Percentiles rank a stretch among this genome's conserved stretches.
Conservation (phyloP, 2,797 vertebrate species). For the Rhinogobio ventralis region DNA sequence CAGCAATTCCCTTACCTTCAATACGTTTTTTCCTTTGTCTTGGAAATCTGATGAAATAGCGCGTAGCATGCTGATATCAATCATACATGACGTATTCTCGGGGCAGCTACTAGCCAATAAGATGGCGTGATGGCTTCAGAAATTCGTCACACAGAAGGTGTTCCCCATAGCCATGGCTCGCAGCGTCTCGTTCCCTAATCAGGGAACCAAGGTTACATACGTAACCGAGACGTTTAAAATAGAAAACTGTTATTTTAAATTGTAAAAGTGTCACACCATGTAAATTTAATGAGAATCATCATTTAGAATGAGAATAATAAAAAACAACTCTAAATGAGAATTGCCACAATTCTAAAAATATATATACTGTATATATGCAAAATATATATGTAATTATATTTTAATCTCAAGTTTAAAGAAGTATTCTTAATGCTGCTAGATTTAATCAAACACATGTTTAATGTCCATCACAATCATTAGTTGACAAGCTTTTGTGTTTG, state of each 20-base stretch:
- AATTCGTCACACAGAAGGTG: background rate
- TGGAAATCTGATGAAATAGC: too few species aligned
- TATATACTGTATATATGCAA: background rate
- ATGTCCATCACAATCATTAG: background rate
- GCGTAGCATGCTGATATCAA: too few species aligned
- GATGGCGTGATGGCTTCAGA: background rate
- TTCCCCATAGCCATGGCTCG: background rate
- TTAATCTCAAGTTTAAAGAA: background rate
- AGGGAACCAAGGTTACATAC: too few species aligned
- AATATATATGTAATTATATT: background rate
- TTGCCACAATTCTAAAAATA: background rate
- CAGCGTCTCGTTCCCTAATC: too few species aligned
- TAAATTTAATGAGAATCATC: background rate
- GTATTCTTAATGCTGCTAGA: background rate
- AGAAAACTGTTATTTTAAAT: background rate
- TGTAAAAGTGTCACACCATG: background rate
- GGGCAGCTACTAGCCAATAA: too few species aligned
- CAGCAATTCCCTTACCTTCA: too few species aligned
- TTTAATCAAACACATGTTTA: background rate
- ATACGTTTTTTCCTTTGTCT: too few species aligned
- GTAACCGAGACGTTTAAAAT: background rate
- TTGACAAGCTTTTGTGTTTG: background rate
- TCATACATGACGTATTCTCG: background rate
- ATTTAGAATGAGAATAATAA: background rate
- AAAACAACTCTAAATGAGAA: background rate